Conservation (phyloP, 2,113 vertebrate genomes). For the Petrocephalus microphthalmus region DNA sequence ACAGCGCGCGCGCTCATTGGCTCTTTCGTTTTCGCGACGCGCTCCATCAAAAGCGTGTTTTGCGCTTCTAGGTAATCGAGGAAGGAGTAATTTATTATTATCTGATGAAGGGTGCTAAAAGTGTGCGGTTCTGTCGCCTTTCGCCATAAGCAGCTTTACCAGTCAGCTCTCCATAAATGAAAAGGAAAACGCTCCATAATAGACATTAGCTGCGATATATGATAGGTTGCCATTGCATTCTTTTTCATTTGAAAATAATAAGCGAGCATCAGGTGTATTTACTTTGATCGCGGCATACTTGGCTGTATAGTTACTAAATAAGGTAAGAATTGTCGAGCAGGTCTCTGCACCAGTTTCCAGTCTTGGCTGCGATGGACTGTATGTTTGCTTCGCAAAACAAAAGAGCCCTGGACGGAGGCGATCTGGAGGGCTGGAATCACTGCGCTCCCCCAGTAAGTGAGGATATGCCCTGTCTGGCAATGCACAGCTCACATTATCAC, state of each 20-base stretch:
- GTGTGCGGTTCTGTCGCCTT: not conserved
- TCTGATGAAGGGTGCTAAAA: not conserved
- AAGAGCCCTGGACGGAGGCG: conserved; percentile 33
- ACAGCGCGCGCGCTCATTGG: not conserved
- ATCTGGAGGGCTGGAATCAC: conserved; percentile 17
- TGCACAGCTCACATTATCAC: not conserved
- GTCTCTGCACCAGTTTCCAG: not conserved
- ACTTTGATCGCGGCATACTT: not conserved
- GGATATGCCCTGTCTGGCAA: not conserved
- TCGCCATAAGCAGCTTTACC: not conserved
- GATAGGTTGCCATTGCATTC: not conserved
- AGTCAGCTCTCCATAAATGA: not conserved
- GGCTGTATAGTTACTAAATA: not conserved
- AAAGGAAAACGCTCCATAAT: not conserved
- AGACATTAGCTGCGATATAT: not conserved
- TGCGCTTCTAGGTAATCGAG: not conserved
- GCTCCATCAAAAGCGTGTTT: not conserved
- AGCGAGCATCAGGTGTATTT: not conserved
- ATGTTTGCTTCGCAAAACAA: conserved; percentile 36
- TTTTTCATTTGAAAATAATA: not conserved
- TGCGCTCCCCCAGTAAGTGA: conserved; percentile 33
- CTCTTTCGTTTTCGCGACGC: not conserved
- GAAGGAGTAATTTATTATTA: not conserved
- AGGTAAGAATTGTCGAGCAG: not conserved
- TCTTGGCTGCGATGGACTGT: conserved; percentile 35